Base-by-base conservation (phyloP, 2,888 invertebrate species). In the Lasioglossum pauxillum region DNA sequence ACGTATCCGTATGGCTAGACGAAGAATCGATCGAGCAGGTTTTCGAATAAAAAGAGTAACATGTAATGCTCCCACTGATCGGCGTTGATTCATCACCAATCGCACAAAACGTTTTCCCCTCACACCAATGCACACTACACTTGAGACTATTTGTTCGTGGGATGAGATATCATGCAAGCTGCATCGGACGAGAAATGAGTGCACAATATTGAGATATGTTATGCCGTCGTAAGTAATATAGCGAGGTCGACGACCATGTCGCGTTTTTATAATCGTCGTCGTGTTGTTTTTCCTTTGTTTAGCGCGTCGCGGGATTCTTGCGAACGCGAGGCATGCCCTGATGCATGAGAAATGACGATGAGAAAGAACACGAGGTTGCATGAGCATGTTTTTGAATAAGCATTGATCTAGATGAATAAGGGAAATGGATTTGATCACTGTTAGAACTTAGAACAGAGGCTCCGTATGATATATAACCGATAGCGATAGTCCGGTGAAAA, bases 301-400 rank as follows among this genome's bases (percentile, higher is more conserved):
- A 86, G 86, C 84, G 85, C 83, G 81, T 84, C 91, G 75, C 72
- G 75, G 80, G 80, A 81, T 88, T 90, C 79, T 78, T 67, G 78
- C 75, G 80, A 83, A 75, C 57, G 79, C 81, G 82, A 85, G 89
- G 92, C 92, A 92, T 92, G 92, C 86, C 84, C 73, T 84, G 89
- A 90, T 91, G 92, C 91, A 93, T 92, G 92, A 87, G 88, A 89
- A 83, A 87, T 86, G 77, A 90, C 80, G 84, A 88, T 83, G 80
- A 72, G 75, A 91, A 38, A 80, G 83, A 85, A 85, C 64, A 83
- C 73, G 83, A 90, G 89, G 80, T 90, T 92, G 93, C 93, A 93
- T 93, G 93, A 89, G 93, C 93, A 93, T 93, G 93, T 87, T 91
- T 90, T 88, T 88, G 38, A 87, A 78, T 89, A 92, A 91, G 90